Conservation (phyloP, 1,140 invertebrate species). For the Myzus persicae region DNA sequence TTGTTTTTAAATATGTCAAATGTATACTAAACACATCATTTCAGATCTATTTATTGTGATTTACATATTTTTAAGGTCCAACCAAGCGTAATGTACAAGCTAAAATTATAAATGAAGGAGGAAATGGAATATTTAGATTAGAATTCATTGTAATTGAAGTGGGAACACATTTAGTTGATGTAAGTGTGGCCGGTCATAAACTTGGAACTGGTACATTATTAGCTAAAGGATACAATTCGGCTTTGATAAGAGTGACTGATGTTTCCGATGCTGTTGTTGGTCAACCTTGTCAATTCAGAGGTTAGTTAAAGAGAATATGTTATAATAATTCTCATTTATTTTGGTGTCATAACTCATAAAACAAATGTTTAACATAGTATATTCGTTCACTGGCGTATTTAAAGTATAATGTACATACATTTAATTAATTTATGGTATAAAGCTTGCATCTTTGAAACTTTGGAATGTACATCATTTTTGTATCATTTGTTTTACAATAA, state of each 20-base stretch:
- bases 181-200: constrained; percentile 84
- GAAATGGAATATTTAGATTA: constrained; percentile 81
- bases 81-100: constrained; percentile 75
- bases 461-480: not conserved
- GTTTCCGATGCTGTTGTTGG: constrained; percentile 85
- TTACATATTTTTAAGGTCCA: constrained; percentile 67
- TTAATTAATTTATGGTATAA: not conserved
- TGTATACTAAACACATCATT: not conserved
- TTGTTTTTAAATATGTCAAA: not conserved
- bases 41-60: not conserved
- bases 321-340: not conserved
- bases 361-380: not conserved
- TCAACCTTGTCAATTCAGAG: constrained; percentile 92
- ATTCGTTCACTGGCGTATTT: not conserved
- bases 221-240: constrained; percentile 92
- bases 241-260: constrained; percentile 89
- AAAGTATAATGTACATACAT: too few relatives aligned
- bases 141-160: constrained; percentile 92
- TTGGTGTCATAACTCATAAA: constrained; percentile 55
- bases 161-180: constrained; percentile 88
- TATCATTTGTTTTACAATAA: not conserved
- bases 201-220: constrained; percentile 84
- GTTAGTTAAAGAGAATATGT: constrained; percentile 65
- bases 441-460: not conserved
- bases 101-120: constrained; percentile 75